A percentile compares a stretch with the other conserved stretches of the same genome.
Evolutionary conservation across 1,140 invertebrate species (phyloP).

Genomic region (Caenorhabditis tropicalis): DNA sequence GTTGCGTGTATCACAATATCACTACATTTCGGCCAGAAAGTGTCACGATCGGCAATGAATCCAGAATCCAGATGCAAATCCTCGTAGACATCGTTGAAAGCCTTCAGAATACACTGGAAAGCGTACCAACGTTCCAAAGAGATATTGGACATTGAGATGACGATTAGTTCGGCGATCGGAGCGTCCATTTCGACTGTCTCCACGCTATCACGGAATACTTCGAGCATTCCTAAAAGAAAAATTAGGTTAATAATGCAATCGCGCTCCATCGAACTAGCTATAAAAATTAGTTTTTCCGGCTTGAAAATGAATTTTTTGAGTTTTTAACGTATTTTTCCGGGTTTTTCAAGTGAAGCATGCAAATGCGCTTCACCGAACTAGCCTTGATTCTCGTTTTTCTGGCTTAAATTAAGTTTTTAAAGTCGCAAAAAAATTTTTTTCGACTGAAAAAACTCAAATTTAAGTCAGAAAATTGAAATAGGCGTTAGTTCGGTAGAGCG

Average conservation of each 20-base stretch:
- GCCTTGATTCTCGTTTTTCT: too few species aligned
- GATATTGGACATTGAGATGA: slow-evolving; percentile 10
- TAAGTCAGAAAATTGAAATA: too few species aligned
- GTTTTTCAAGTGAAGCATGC: too few species aligned
- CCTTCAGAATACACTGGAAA: slow-evolving; percentile 13
- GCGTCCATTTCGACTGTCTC: slow-evolving; percentile 12
- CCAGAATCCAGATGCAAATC: slow-evolving; percentile 14
- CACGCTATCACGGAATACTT: not conserved
- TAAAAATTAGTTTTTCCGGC: too few species aligned
- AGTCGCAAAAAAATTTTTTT: too few species aligned
- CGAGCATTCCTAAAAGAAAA: slow-evolving; percentile 9
- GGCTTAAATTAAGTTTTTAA: too few species aligned
- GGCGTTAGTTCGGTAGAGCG: too few species aligned
- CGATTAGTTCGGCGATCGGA: slow-evolving; percentile 26
- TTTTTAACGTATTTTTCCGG: too few species aligned
- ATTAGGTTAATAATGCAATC: too few species aligned
- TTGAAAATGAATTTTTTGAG: too few species aligned
- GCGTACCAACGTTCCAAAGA: slow-evolving; percentile 14
- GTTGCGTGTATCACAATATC: slow-evolving; percentile 24
- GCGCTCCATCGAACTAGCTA: not conserved
- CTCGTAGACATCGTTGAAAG: slow-evolving; percentile 31
- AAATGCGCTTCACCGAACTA: too few species aligned
- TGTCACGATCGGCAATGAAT: slow-evolving; percentile 35
- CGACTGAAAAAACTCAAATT: too few species aligned
- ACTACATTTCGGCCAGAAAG: slow-evolving; percentile 2